Evolutionary conservation across 2,797 vertebrate species (phyloP).

Genomic region (Microctenopoma stevenorrisi): DNA sequence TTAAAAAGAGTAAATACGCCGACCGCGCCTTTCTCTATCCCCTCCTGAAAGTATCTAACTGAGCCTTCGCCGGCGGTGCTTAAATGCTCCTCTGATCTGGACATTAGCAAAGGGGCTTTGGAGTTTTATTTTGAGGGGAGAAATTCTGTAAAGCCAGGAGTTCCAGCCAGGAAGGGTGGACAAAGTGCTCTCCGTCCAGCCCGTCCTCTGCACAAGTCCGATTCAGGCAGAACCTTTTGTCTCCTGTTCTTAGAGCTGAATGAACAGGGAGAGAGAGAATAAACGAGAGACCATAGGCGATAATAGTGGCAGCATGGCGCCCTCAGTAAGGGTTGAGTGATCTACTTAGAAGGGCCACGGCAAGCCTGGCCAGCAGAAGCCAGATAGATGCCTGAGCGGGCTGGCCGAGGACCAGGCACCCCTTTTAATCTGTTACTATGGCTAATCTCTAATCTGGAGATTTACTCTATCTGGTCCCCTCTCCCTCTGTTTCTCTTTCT

Average conservation of each 20-base stretch:
- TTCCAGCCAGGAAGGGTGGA: constrained; percentile 32
- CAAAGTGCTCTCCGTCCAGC: constrained; percentile 32
- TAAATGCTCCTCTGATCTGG: constrained; percentile 72
- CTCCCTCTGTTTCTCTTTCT: constrained; percentile 65
- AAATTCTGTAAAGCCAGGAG: constrained; percentile 32
- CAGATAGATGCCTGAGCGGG: constrained; percentile 83
- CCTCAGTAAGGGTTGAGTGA: constrained; percentile 69
- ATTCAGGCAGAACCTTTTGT: constrained; percentile 62
- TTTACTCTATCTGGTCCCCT: constrained; percentile 81
- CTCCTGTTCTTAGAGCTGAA: constrained; percentile 40
- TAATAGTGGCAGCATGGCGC: constrained; percentile 50
- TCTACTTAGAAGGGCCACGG: constrained; percentile 77
- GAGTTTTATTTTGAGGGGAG: constrained; percentile 52
- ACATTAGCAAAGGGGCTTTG: constrained; percentile 66
- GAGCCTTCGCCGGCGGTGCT: constrained; percentile 50
- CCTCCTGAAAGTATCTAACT: constrained; percentile 50
- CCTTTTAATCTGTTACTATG: constrained; percentile 82
- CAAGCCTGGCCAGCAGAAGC: constrained; percentile 79
- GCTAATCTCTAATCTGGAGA: constrained; percentile 89
- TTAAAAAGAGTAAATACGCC: constrained; percentile 62
- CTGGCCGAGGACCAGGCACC: constrained; percentile 79
- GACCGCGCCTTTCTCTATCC: constrained; percentile 39
- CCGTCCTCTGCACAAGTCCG: constrained; percentile 25
- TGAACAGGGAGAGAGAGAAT: constrained; percentile 34
- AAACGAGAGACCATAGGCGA: constrained; percentile 40